Evolutionary conservation across 2,888 invertebrate species (phyloP), one percentile per base, ranked within the genome.

Genomic region (Tiliacea citrago): DNA sequence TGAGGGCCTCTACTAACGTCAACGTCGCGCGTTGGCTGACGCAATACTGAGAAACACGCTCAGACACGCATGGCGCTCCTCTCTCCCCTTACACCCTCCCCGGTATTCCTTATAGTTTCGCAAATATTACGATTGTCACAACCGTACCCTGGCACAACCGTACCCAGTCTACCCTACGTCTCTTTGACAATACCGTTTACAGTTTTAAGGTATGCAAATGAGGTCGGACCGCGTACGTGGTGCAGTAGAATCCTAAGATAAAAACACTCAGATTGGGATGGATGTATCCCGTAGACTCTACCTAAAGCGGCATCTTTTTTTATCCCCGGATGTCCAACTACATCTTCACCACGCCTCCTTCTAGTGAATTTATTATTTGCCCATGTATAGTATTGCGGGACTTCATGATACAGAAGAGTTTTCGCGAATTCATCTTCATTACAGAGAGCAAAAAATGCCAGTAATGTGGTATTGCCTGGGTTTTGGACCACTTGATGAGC

Each of bases 371-470:
- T 53, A n/a, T 53, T 53, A 53, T 53, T 53, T 4, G n/a, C 53
- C 53, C 79, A 88, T 57, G 77, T 81, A 47, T 84, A 88, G 58
- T 86, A 88, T 6, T 80, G 79, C 0, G 86, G 86, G 10, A 86
- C 79, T 84, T 86, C 84, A 21, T 73, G 67, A 39, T 86, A 86
- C 2, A 83, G 29, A 35, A 86, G 68, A 29, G n/a, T n/a, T n/a
- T n/a, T n/a, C n/a, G n/a, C 86, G 49, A 86, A 88, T 66, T 80
- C 82, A 55, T 86, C 88, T 5, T n/a, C 24, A 35, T 79, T 73
- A 53, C 85, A 81, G 10, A 84, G 69, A 0, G 67, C 57, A 13
- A 69, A 69, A 39, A 69, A 60, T 2, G 60, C 60, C 0, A 39
- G 9, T 6, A 69, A 10, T 2, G 60, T 60, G 5, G 60, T 60